These are phyloP conservation scores for Mirza zaza DNA, from an alignment of 2,113 vertebrate species.

Conservation along the genomic window DNA sequence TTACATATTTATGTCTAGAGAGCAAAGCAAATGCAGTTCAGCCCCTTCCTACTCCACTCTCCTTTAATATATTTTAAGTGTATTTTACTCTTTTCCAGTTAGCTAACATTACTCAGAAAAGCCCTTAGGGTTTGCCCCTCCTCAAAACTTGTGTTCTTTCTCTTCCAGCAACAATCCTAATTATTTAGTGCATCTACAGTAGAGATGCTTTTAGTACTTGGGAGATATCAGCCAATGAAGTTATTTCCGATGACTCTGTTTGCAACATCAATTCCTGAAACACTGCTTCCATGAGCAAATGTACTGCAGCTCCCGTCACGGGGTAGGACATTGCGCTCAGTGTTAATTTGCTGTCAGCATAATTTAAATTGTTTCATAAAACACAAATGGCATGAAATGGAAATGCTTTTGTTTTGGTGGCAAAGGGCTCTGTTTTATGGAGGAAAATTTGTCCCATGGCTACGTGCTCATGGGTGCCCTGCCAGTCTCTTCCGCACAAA, in stretches of 20 bases:
- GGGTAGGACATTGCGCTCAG: neutral
- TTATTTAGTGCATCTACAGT: neutral
- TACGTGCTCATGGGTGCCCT: neutral
- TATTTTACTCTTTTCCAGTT: neutral
- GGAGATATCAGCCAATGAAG: neutral
- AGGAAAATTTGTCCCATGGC: neutral
- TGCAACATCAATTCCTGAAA: neutral
- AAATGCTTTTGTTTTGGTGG: constrained; percentile 23
- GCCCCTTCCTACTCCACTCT: too few species aligned
- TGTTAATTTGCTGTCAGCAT: constrained; percentile 41
- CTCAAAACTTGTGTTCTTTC: neutral
- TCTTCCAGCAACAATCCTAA: neutral
- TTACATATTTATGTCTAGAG: neutral
- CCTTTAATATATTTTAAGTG: neutral
- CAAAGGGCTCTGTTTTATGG: neutral
- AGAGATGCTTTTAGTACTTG: neutral
- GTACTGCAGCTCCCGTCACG: neutral
- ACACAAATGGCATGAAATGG: constrained; percentile 36
- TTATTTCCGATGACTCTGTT: neutral
- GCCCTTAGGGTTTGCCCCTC: neutral
- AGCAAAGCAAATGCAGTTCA: neutral
- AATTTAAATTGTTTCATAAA: constrained; percentile 63
- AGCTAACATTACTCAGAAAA: constrained; percentile 9
- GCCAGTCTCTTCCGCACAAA: neutral
- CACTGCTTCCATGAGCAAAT: neutral